Evolutionary conservation across 2,888 invertebrate species (phyloP), one percentile per base, ranked within the genome.

Genomic region (Disparrhopalites patrizii): DNA sequence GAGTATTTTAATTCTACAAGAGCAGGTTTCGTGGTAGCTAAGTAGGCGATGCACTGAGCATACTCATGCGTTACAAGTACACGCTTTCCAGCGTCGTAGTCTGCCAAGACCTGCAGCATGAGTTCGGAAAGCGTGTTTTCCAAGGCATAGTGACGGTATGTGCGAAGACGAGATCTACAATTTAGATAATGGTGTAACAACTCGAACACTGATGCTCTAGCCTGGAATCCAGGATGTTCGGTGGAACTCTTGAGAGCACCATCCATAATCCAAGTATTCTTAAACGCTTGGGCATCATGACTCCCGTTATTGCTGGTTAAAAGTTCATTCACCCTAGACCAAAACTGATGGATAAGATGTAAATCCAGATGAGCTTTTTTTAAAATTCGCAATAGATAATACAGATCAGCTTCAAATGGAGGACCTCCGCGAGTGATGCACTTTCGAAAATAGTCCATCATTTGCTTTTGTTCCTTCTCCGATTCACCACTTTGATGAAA

Each of bases 321-420:
- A 1, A 62, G 31, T 47, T 28, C 28, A 1, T 40, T 47, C 10
- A 68, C 70, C 28, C 60, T 67, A 1, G 36, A 31, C 74, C 74
- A 74, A 40, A 60, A 74, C 13, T 62, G 55, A 36, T 73, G 47
- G 28, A 67, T 67, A 0, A 70, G 2, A 7, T 47, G 43, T 20
- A 23, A 25, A 51, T 72, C 69, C 15, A 51, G 60, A 3, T 65
- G 43, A 30, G 54, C 62, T n/a, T 67, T 55, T 68, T 62, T 18
- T n/a, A 74, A 31, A n/a, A 67, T 51, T 27, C 66, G 70, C 40
- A 1, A 68, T 27, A 13, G 57, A 58, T 13, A 33, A 20, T 0
- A 68, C 57, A 0, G 56, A n/a, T n/a, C n/a, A n/a, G 10, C 27
- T 65, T 62, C 60, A 73, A 70, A n/a, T 69, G 60, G 27, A 27